Evolutionary conservation across 2,888 invertebrate genomes (phyloP).

Genomic region (Pterostichus madidus): DNA sequence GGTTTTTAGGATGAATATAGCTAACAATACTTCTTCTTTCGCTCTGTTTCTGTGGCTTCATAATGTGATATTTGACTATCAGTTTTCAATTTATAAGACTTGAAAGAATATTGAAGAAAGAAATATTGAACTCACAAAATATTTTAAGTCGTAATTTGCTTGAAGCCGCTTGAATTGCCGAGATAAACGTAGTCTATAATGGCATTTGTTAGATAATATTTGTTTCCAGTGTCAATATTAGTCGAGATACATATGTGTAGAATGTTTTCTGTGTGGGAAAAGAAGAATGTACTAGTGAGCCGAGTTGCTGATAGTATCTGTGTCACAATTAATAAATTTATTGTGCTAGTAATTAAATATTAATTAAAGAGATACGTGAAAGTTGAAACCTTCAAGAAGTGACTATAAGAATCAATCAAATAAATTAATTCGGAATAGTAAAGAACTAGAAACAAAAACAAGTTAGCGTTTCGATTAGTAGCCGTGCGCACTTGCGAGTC

Average conservation of each 20-base stretch:
- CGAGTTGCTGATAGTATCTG: slow-evolving; percentile 31
- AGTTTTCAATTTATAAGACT: no score
- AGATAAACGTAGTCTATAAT: no score
- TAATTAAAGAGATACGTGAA: slow-evolving; percentile 49
- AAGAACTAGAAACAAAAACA: slow-evolving; percentile 4
- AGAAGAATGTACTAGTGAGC: slow-evolving; percentile 1
- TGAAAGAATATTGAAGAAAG: no score
- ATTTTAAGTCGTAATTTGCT: no score
- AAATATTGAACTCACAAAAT: no score
- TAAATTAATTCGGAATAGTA: slow-evolving; percentile 13
- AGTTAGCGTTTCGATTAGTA: slow-evolving; percentile 14
- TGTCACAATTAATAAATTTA: slow-evolving; percentile 53
- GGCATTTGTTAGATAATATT: no score
- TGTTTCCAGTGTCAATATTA: no score
- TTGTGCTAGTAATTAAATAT: slow-evolving; percentile 49
- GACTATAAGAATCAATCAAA: slow-evolving; percentile 38
- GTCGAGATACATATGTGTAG: not conserved
- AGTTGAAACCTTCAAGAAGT: slow-evolving; percentile 43
- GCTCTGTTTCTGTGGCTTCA: no score
- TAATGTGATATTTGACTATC: no score
- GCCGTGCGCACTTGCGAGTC: slow-evolving; percentile 28
- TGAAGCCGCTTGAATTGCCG: no score
- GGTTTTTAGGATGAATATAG: no score
- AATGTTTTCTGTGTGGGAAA: not conserved
- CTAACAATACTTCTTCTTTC: no score